Evolutionary conservation across 2,888 invertebrate genomes (phyloP).

Genomic region (Crematogaster levior): DNA sequence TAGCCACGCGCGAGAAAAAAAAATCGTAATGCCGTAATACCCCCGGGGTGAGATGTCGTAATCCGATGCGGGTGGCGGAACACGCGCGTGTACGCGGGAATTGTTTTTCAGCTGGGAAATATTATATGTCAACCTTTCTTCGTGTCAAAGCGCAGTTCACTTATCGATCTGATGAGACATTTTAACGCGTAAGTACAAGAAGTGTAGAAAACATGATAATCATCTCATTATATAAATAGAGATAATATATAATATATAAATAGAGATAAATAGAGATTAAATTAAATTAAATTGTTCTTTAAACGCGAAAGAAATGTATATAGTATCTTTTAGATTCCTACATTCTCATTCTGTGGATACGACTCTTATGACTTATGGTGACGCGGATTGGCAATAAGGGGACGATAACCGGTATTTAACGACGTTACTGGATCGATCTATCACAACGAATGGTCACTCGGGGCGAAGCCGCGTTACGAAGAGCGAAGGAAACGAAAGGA

Average conservation of each 20-base stretch:
- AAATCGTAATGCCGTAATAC: conserved; percentile 73
- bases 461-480: conserved; percentile 70
- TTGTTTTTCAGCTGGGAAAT: conserved; percentile 36
- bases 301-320: neutral
- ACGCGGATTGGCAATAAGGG: conserved; percentile 62
- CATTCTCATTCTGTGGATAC: neutral
- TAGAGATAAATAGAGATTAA: no score
- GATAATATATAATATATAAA: no score
- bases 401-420: conserved; percentile 75
- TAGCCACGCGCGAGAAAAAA: conserved; percentile 63
- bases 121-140: conserved; percentile 41
- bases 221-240: neutral
- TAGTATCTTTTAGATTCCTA: neutral
- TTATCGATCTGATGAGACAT: neutral
- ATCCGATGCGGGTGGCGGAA: conserved; percentile 66
- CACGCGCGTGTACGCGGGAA: conserved; percentile 64
- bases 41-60: conserved; percentile 68
- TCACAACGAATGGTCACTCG: conserved; percentile 74
- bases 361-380: conserved; percentile 60
- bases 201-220: neutral
- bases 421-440: conserved; percentile 73
- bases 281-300: neutral
- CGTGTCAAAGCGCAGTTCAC: conserved; percentile 21
- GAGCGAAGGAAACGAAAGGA: conserved; percentile 66
- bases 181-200: neutral